Evolutionary conservation across 2,113 vertebrate species (phyloP).

Genomic region (Sterrhoptilus dennistouni): DNA sequence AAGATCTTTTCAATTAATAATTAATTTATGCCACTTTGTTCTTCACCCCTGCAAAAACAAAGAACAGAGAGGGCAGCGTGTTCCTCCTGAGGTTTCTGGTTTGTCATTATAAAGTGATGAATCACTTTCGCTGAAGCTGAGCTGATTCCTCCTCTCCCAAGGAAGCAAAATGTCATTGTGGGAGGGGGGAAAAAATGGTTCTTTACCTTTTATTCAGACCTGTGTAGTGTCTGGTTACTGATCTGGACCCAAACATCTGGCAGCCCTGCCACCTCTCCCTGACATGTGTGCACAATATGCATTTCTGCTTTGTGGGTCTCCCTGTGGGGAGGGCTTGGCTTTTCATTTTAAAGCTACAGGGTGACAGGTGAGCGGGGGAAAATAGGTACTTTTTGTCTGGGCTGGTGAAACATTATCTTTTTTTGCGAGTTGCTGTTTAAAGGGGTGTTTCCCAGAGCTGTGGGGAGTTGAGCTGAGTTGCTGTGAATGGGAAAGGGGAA

Average conservation of each 20-base stretch:
- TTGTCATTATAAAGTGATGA: constrained; percentile 38
- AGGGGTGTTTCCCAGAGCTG: not conserved
- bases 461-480: not conserved
- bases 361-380: constrained; percentile 17
- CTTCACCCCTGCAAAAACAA: constrained; percentile 1
- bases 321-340: not conserved
- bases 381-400: not conserved
- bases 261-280: not conserved
- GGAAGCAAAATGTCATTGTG: constrained; percentile 1
- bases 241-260: constrained; percentile 47
- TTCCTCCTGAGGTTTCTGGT: constrained; percentile 9
- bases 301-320: not conserved
- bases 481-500: not conserved
- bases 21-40: constrained; percentile 45
- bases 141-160: constrained; percentile 47
- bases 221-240: constrained; percentile 27
- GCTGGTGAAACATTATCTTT: constrained; percentile 2
- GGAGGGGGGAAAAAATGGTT: not conserved
- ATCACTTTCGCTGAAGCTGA: constrained; percentile 46
- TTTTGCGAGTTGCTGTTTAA: not conserved
- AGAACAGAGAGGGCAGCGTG: not conserved
- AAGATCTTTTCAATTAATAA: constrained; percentile 71
- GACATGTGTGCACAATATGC: not conserved
- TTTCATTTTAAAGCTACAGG: not conserved
- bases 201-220: constrained; percentile 21